Base-by-base conservation (phyloP, 2,888 invertebrate genomes). In the Polylopha cassiicola region DNA sequence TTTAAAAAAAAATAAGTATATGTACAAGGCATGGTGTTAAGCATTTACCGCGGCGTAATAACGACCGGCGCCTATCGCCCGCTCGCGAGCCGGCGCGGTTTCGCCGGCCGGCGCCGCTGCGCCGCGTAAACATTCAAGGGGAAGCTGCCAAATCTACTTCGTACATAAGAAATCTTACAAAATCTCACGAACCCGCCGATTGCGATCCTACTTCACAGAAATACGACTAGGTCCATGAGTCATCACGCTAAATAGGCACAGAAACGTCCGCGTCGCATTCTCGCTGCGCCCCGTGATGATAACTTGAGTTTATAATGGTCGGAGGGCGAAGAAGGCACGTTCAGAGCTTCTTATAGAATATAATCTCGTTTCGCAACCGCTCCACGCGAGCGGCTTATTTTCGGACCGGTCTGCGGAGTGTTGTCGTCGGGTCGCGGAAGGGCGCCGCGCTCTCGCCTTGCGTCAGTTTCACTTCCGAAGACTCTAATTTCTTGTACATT, bases 211-310 rank as follows among this genome's bases (percentile, higher is more conserved):
- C 50, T 58, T 44, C 55, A 59, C 62, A 53, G 56, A 58, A 62
- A 63, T 64, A 62, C 60, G 55, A 48, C 46, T 50, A 43, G 48
- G 46, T 43, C 49, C 47, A 51, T 67, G 67, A 68, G 54, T 65
- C 68, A 70, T 59, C 62, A 55, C 57, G 55, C 58, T 58, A 62
- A 54, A 66, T 59, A 59, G 50, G 59, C 62, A 58, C 62, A 50
- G 51, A 51, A 61, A 62, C 66, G 60, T 58, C 52, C 51, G 50
- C 57, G 55, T 53, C 62, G 62, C 58, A 65, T 61, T 64, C 61
- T 54, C 46, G 46, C 37, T 39, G 53, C 47, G 53, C 48, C 46
- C 47, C 47, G 44, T 52, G 53, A 49, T 46, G 43, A 48, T 44
- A 51, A 41, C 39, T 44, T 46, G 47, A 43, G 51, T 48, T 42